A percentile compares a stretch with the other conserved stretches of the same genome.
phyloP scores from a whole-genome alignment of 2,888 invertebrate species.

The Dastarcus helophoroides region DNA sequence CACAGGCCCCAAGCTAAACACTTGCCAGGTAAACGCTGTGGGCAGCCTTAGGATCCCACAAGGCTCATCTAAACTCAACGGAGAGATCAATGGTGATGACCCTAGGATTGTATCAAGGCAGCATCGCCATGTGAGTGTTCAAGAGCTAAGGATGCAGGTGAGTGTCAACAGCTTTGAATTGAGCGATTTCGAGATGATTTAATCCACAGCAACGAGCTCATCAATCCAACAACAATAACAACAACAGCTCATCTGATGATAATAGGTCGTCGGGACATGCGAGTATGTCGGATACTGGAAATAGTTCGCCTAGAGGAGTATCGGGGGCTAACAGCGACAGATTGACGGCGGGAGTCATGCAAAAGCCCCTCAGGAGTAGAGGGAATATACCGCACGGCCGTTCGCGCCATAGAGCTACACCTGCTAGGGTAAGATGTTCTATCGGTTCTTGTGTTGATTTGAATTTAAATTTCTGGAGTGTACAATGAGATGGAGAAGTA shows the following conservation, averaged over 20 bases:
- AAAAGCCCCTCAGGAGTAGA: slow-evolving; percentile 50
- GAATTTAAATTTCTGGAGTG: no score
- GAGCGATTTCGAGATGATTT: slow-evolving; percentile 1
- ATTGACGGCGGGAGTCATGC: slow-evolving; percentile 52
- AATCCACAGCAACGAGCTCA: slow-evolving; percentile 24
- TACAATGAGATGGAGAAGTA: no score
- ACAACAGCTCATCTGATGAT: slow-evolving; percentile 76
- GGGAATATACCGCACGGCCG: slow-evolving; percentile 46
- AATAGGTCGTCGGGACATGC: slow-evolving; percentile 88
- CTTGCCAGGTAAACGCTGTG: slow-evolving; percentile 26
- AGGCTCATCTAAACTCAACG: slow-evolving; percentile 21
- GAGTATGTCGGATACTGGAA: slow-evolving; percentile 86
- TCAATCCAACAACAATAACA: slow-evolving; percentile 34
- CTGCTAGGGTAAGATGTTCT: slow-evolving; percentile 42
- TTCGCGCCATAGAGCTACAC: slow-evolving; percentile 53
- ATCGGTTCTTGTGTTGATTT: background rate
- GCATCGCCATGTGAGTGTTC: slow-evolving; percentile 51
- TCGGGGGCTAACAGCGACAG: slow-evolving; percentile 51
- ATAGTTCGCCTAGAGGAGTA: slow-evolving; percentile 47
- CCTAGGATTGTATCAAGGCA: slow-evolving; percentile 36
- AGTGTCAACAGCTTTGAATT: slow-evolving; percentile 4
- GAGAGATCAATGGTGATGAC: slow-evolving; percentile 23
- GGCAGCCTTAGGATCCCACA: slow-evolving; percentile 27
- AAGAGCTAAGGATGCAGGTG: slow-evolving; percentile 50
- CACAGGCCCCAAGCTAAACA: slow-evolving; percentile 39